These are phyloP conservation scores for Leptodactylus fallax DNA, from an alignment of 2,797 vertebrate species.

Conservation along the genomic window DNA sequence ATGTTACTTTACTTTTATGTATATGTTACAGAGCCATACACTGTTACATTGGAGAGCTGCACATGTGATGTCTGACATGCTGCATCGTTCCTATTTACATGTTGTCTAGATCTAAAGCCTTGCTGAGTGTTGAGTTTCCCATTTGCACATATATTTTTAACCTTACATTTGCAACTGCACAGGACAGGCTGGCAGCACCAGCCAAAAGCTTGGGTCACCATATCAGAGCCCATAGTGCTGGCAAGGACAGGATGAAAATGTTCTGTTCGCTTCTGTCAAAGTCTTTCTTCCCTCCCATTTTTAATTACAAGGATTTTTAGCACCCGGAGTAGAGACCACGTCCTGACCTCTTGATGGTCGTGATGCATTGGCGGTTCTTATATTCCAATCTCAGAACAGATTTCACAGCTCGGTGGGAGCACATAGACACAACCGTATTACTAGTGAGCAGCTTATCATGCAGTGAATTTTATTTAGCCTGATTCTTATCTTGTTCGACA, in stretches of 20 bases:
- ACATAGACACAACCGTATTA: not conserved
- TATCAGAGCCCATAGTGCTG: not conserved
- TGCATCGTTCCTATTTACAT: no score
- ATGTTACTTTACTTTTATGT: no score
- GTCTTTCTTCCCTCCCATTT: not conserved
- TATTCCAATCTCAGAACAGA: slow-evolving; percentile 47
- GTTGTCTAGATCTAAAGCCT: no score
- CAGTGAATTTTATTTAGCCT: slow-evolving; percentile 21
- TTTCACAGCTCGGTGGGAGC: slow-evolving; percentile 48
- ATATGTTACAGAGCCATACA: no score
- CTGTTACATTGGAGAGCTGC: no score
- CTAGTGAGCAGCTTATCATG: slow-evolving; percentile 17
- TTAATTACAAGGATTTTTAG: not conserved
- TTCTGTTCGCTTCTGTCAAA: no score
- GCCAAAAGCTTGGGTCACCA: not conserved
- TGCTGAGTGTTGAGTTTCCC: not conserved
- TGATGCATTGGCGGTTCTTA: slow-evolving; percentile 6
- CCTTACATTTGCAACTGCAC: not conserved
- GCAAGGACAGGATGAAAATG: not conserved
- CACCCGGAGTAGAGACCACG: no score
- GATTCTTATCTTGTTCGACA: slow-evolving; percentile 24
- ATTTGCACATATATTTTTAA: not conserved
- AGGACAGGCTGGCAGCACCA: not conserved
- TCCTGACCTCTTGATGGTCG: not conserved
- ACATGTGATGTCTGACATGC: no score